Evolutionary conservation across 2,797 vertebrate genomes (phyloP), one percentile per base, ranked within the genome.

Genomic region (Poeciliopsis presidionis): DNA sequence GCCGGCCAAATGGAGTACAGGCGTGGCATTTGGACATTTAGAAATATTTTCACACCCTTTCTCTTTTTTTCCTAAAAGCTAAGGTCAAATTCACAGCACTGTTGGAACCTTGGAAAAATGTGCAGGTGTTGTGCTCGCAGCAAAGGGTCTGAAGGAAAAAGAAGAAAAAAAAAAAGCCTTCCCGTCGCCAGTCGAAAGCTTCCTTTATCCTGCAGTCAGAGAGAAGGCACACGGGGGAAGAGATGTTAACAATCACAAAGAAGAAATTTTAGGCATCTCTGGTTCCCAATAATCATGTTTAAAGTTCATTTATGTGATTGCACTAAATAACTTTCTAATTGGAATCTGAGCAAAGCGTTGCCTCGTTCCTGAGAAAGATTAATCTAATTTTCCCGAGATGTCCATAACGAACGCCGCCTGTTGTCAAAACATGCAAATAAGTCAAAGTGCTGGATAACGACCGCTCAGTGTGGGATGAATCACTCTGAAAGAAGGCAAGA

Each of bases 71-170:
- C 84, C 78, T 7, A 4, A 61, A 78, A 72, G 14, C 84, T 22
- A 70, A 87, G 89, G 90, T 92, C 87, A 92, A 85, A 89, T 76
- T 85, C 87, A 72, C 47, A 88, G 81, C 83, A 46, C 83, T 85
- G 81, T 55, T 28, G 73, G 82, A 80, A 85, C 77, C 47, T 36
- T 47, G 72, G 43, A 77, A 78, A 79, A 76, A 88, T 70, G 85
- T 90, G 83, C 89, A 93, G 91, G 92, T 94, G 92, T 91, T 94
- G 63, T 70, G 81, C 87, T 90, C 41, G 74, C 76, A 91, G 88
- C 84, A 86, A 88, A 92, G 22, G 43, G 69, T 87, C 86, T 65
- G 7, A 70, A 81, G 81, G 30, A 5, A 72, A 79, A 83, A 28
- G 46, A 57, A 2, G 59, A 49, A 83, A 28, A 57, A 61, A 33